phyloP scores from a whole-genome alignment of 2,888 invertebrate species.

The Drosophila neotestacea region DNA sequence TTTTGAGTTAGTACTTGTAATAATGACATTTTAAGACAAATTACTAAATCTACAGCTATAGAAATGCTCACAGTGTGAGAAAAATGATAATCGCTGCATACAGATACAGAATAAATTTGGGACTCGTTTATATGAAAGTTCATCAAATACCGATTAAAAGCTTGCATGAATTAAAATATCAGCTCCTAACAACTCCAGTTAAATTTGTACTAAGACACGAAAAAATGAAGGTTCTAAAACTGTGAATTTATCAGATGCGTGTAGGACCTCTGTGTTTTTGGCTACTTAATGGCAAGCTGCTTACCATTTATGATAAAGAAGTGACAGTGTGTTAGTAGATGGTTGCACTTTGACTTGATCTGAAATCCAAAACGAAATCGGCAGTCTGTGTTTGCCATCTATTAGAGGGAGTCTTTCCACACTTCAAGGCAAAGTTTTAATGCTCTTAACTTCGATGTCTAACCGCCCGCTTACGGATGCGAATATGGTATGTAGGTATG shows the following conservation, averaged over 20 bases:
- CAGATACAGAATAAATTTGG: background rate
- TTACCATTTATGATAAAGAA: slow-evolving; percentile 4
- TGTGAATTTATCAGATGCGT: slow-evolving; percentile 5
- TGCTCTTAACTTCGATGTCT: slow-evolving; percentile 75
- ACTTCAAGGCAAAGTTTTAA: slow-evolving; percentile 71
- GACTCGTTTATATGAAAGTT: background rate
- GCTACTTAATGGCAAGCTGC: slow-evolving; percentile 23
- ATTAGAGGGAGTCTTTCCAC: slow-evolving; percentile 34
- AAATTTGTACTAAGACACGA: background rate
- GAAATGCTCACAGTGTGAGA: slow-evolving; percentile 40
- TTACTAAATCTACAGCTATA: slow-evolving; percentile 2
- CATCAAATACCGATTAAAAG: background rate
- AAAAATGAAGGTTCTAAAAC: background rate
- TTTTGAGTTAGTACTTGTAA: slow-evolving; percentile 53
- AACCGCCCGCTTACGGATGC: slow-evolving; percentile 50
- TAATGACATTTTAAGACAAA: slow-evolving; percentile 43
- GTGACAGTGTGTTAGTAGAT: slow-evolving; percentile 15
- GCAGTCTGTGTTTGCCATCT: slow-evolving; percentile 32
- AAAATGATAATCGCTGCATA: slow-evolving; percentile 13
- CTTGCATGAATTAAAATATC: background rate
- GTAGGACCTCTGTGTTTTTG: background rate
- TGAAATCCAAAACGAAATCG: slow-evolving; percentile 21
- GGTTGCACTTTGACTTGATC: slow-evolving; percentile 37
- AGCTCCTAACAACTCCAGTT: background rate
- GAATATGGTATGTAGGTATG: slow-evolving; percentile 10